These are phyloP conservation scores for Cryptocheilus praepositus DNA, from an alignment of 2,888 invertebrate genomes.

Conservation along the genomic window DNA sequence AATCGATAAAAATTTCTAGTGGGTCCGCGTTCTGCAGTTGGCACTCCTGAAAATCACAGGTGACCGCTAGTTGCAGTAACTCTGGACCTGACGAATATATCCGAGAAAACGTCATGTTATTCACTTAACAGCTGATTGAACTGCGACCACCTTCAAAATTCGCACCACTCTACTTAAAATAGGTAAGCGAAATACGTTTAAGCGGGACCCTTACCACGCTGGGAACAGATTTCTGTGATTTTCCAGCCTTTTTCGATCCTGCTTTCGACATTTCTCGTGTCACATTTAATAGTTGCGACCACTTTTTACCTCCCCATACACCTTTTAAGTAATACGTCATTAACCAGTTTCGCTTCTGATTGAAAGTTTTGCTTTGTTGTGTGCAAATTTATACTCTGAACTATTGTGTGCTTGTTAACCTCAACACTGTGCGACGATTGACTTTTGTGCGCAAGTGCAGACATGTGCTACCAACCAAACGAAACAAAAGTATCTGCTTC, in stretches of 20 bases:
- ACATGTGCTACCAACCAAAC: constrained; percentile 38
- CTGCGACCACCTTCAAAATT: constrained; percentile 37
- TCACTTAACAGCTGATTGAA: constrained; percentile 63
- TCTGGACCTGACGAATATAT: constrained; percentile 35
- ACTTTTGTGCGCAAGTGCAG: constrained; percentile 41
- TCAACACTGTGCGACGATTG: constrained; percentile 28
- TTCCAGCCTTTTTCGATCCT: constrained; percentile 52
- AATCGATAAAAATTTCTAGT: constrained; percentile 27
- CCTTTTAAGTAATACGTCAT: constrained; percentile 30
- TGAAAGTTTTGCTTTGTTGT: no score
- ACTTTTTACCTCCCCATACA: constrained; percentile 13
- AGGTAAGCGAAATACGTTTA: constrained; percentile 49
- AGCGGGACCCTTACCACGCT: constrained; percentile 54
- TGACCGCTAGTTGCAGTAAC: constrained; percentile 35
- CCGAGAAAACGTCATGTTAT: constrained; percentile 63
- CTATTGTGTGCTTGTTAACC: constrained; percentile 38
- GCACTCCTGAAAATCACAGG: constrained; percentile 19
- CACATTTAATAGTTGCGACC: constrained; percentile 23
- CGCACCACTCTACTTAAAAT: constrained; percentile 23
- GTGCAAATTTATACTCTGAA: no score
- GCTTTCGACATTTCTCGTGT: constrained; percentile 64
- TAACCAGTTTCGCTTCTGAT: background rate
- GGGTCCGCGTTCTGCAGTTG: constrained; percentile 32
- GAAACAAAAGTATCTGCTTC: background rate
- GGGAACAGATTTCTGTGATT: constrained; percentile 35